phyloP scores from a whole-genome alignment of 2,888 invertebrate genomes.

The Mamestra brassicae region DNA sequence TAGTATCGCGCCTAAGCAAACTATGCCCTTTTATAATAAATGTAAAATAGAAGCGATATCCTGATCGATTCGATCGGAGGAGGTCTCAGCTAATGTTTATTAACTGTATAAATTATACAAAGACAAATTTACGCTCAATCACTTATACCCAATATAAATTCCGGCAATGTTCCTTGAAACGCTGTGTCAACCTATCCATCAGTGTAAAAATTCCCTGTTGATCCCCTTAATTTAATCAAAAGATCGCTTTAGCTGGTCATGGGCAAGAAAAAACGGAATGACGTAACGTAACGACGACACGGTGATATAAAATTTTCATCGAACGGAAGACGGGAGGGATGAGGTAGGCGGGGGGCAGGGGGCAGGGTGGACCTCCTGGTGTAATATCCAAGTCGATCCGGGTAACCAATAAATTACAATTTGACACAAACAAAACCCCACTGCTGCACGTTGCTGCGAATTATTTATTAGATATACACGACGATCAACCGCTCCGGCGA shows the following conservation, averaged over 20 bases:
- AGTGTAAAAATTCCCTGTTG: slow-evolving; percentile 89
- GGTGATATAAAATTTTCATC: slow-evolving; percentile 89
- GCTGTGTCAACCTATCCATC: slow-evolving; percentile 90
- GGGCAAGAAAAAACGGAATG: slow-evolving; percentile 88
- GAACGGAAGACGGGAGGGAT: slow-evolving; percentile 73
- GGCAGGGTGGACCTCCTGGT: slow-evolving; percentile 73
- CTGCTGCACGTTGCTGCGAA: slow-evolving; percentile 83
- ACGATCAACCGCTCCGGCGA: slow-evolving; percentile 40
- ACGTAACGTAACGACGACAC: slow-evolving; percentile 86
- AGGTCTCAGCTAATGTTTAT: slow-evolving; percentile 81
- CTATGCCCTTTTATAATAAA: slow-evolving; percentile 37
- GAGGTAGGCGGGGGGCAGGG: slow-evolving; percentile 47
- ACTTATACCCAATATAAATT: slow-evolving; percentile 89
- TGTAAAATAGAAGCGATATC: slow-evolving; percentile 55
- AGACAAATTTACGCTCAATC: slow-evolving; percentile 85
- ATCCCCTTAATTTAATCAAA: slow-evolving; percentile 91
- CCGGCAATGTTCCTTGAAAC: slow-evolving; percentile 85
- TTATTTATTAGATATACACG: slow-evolving; percentile 85
- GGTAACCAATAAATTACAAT: slow-evolving; percentile 90
- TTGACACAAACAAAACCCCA: slow-evolving; percentile 89
- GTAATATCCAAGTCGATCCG: slow-evolving; percentile 89
- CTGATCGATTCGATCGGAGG: slow-evolving; percentile 74
- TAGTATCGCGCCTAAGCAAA: slow-evolving; percentile 25
- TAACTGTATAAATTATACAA: slow-evolving; percentile 86
- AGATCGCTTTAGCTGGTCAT: slow-evolving; percentile 88